These are phyloP conservation scores for Helicoverpa armigera DNA, from an alignment of 1,140 invertebrate genomes.

Conservation along the genomic window DNA sequence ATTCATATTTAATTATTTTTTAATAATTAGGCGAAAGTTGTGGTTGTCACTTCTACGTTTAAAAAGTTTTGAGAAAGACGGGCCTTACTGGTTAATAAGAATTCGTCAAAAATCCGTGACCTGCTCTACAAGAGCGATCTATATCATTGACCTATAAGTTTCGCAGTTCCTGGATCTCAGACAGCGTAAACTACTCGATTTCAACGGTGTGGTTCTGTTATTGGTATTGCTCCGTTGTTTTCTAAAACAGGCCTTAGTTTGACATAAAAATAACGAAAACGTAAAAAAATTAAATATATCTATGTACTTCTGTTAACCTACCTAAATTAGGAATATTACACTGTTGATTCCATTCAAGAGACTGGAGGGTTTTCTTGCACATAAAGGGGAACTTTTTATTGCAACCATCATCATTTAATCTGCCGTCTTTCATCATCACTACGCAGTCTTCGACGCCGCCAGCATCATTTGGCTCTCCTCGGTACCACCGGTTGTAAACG, in stretches of 20 bases:
- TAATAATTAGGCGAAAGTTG: neutral
- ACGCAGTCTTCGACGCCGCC: slow-evolving; percentile 71
- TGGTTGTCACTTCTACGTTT: slow-evolving; percentile 13
- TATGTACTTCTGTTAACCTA: slow-evolving; percentile 51
- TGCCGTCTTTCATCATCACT: slow-evolving; percentile 59
- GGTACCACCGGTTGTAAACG: slow-evolving; percentile 70
- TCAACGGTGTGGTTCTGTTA: no score
- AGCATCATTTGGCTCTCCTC: slow-evolving; percentile 72
- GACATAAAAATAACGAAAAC: slow-evolving; percentile 5
- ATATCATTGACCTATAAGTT: no score
- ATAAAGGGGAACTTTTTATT: slow-evolving; percentile 66
- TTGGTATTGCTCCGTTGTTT: no score
- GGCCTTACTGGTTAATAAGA: no score
- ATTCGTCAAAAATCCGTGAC: no score
- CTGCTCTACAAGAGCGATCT: no score
- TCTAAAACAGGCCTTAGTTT: no score
- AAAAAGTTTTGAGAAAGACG: neutral
- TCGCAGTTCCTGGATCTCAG: no score
- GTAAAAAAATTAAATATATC: no score
- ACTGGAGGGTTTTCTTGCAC: slow-evolving; percentile 72
- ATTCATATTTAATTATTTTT: no score
- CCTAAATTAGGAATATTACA: slow-evolving; percentile 74
- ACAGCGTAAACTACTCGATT: no score
- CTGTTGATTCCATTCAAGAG: slow-evolving; percentile 69
- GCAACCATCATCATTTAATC: slow-evolving; percentile 71